phyloP scores from a whole-genome alignment of 2,797 vertebrate species.

The Ceryle rudis region DNA sequence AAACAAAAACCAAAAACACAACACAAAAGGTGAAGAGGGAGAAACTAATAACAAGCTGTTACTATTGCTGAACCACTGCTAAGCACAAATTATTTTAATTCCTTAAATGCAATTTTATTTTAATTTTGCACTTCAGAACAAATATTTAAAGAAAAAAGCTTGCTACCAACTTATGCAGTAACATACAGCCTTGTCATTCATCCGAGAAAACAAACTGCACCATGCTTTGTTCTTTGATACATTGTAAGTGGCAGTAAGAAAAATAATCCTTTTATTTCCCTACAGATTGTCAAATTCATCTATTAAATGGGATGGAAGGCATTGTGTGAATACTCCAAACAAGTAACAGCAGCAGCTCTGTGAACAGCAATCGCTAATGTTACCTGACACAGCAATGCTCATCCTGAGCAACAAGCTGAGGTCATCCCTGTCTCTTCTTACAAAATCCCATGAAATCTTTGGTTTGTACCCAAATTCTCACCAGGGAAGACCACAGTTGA shows the following conservation, averaged over 20 bases:
- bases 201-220: not conserved
- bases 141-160: not conserved
- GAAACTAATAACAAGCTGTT: not conserved
- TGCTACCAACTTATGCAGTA: not conserved
- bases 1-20: no score
- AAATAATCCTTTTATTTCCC: not conserved
- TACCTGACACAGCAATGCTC: not conserved
- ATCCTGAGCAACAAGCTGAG: not conserved
- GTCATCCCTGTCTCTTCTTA: not conserved
- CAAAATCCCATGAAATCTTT: constrained; percentile 15
- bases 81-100: not conserved
- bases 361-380: not conserved
- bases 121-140: not conserved
- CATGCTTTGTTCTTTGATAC: no score
- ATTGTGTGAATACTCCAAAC: not conserved
- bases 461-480: not conserved
- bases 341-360: not conserved
- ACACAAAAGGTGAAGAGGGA: not conserved
- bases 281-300: not conserved
- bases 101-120: not conserved
- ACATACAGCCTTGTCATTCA: not conserved
- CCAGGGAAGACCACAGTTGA: not conserved
- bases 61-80: not conserved
- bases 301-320: not conserved
- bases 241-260: not conserved